These are phyloP conservation scores for Sus cebifrons DNA, from an alignment of 2,797 vertebrate species.

Conservation along the genomic window DNA sequence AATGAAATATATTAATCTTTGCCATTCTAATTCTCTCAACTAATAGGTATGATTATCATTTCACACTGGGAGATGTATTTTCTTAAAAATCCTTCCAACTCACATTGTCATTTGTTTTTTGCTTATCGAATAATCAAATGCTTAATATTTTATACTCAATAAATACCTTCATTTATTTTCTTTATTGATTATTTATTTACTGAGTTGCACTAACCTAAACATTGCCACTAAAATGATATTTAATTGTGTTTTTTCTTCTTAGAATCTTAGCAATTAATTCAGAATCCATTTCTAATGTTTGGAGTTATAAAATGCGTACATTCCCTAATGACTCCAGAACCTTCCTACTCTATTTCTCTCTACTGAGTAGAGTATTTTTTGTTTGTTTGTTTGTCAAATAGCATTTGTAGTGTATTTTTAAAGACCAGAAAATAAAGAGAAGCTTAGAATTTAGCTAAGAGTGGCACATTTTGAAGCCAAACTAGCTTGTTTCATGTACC, in stretches of 20 bases:
- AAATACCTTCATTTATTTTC: background rate
- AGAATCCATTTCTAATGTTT: slow-evolving; percentile 29
- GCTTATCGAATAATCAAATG: background rate
- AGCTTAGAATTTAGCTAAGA: slow-evolving; percentile 40
- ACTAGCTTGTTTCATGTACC: slow-evolving; percentile 62
- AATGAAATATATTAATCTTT: background rate
- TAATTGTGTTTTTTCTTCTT: slow-evolving; percentile 43
- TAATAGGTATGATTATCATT: background rate
- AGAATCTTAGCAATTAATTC: background rate
- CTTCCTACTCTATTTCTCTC: background rate
- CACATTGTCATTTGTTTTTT: background rate
- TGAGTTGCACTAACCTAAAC: slow-evolving; percentile 30
- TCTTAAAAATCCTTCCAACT: background rate
- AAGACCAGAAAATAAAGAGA: slow-evolving; percentile 72
- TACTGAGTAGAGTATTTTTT: slow-evolving; percentile 60
- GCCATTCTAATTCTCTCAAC: background rate
- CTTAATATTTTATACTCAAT: background rate
- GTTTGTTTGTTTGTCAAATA: background rate
- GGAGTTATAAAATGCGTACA: slow-evolving; percentile 36
- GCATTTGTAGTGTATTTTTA: slow-evolving; percentile 27
- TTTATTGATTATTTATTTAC: background rate
- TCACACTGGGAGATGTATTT: background rate
- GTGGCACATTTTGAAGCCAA: slow-evolving; percentile 66
- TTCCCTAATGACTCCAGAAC: background rate
- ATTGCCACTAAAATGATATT: background rate